A percentile compares a stretch with the other conserved stretches of the same genome.
These are phyloP conservation scores for Porites lobata DNA, from an alignment of 92 coral and sea anemone genomes.

Conservation along the genomic window DNA sequence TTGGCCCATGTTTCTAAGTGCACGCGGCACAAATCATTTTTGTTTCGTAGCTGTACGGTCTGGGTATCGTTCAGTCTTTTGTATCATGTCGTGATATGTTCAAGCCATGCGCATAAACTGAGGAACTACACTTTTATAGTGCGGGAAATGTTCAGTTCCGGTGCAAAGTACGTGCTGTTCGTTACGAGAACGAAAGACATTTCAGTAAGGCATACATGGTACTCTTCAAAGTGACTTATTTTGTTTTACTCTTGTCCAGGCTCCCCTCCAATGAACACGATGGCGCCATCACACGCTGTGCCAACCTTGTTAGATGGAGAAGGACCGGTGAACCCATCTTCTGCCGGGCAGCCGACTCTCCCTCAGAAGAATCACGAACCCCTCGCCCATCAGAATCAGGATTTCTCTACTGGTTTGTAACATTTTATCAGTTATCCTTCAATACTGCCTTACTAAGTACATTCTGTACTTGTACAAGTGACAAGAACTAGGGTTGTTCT, in stretches of 20 bases:
- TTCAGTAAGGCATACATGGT: too few relatives aligned
- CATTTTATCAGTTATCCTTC: too few relatives aligned
- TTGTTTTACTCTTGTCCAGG: background rate
- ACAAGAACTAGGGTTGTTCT: background rate
- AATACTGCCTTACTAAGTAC: background rate
- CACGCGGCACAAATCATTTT: too few relatives aligned
- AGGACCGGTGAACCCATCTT: conserved; percentile 72
- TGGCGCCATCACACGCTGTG: conserved; percentile 76
- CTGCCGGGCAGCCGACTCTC: conserved; percentile 62
- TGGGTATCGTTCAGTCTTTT: too few relatives aligned
- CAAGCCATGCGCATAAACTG: too few relatives aligned
- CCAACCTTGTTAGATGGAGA: conserved; percentile 83
- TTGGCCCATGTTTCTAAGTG: too few relatives aligned
- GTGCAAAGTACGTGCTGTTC: too few relatives aligned
- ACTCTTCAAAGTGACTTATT: background rate
- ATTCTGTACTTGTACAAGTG: background rate
- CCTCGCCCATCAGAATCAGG: conserved; percentile 50
- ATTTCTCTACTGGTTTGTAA: conserved; percentile 32
- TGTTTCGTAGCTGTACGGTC: too few relatives aligned
- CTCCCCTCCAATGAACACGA: conserved; percentile 42
- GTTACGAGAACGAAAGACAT: too few relatives aligned
- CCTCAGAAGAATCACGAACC: conserved; percentile 71
- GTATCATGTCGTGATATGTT: too few relatives aligned
- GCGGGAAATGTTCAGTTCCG: too few relatives aligned
- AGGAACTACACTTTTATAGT: too few relatives aligned